Base-by-base conservation (phyloP, 35 echinoderm and acorn worm genomes). In the Patiria miniata region DNA sequence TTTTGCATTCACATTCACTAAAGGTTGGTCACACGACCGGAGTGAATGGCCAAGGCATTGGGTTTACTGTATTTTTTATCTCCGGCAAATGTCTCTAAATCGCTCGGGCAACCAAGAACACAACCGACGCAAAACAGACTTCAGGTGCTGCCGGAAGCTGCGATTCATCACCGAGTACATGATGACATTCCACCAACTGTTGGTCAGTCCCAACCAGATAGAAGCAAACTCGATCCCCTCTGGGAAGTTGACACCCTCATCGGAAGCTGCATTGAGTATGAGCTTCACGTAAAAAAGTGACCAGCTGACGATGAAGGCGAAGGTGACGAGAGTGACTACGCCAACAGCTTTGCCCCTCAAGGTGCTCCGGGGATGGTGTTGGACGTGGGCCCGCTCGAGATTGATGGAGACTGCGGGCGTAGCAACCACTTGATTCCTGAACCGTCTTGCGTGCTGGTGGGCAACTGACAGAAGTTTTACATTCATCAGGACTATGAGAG, bases 121-220 rank as follows among this genome's bases (percentile, higher is more conserved):
- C 34, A 73, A 73, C 14, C 65, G 65, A 30, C 14, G 26, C n/a
- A 73, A 34, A 15, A 73, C 65, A 73, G 26, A 73, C 29, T 34
- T 73, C 26, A 73, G 5, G 29, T 73, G 26, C 7, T 23, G 26
- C 65, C 65, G 29, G 65, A 73, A 73, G 34, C 65, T 73, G 3
- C 65, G 65, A 34, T 73, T 73, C 65, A 73, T 73, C 5, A 73
- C n/a, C 26, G 65, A 73, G 8, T 73, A 73, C 19, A 73, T 73
- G 29, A 73, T 32, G 65, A 73, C 19, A 73, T 73, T 73, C 65
- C 65, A 73, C 65, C 65, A 73, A 73, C 65, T 73, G 26, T 73
- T 73, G 26, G 65, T 73, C 65, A 73, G 34, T 14, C 19, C 65
- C 14, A 73, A 34, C 65, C 65, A 73, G 29, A 73, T 34, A 30